Percentiles rank a stretch among this genome's conserved stretches.
These are phyloP conservation scores for Eublepharis macularius DNA, from an alignment of 2,113 vertebrate genomes.

Conservation along the genomic window DNA sequence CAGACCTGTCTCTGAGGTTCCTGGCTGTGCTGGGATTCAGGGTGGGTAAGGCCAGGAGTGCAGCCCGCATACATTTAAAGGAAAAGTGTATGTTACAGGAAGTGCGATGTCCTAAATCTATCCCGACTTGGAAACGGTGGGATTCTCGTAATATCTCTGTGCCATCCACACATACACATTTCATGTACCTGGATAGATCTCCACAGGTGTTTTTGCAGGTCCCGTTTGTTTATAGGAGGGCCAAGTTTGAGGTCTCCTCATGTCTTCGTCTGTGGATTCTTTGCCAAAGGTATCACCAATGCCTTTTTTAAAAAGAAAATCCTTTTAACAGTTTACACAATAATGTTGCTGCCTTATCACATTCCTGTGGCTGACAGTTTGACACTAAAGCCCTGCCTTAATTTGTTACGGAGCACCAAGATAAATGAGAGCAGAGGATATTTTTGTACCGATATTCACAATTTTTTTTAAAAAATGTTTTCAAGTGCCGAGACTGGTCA, in stretches of 20 bases:
- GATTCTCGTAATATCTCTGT: not conserved
- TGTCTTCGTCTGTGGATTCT: not conserved
- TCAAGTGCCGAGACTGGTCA: slow-evolving; percentile 3
- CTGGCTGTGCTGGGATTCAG: slow-evolving; percentile 12
- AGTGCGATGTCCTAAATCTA: not conserved
- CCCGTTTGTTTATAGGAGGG: slow-evolving; percentile 2
- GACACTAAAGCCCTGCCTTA: slow-evolving; percentile 11
- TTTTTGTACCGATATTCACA: slow-evolving; percentile 7
- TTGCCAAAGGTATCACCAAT: slow-evolving; percentile 10
- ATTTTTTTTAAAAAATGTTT: not conserved
- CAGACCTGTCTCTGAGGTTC: not conserved
- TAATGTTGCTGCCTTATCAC: slow-evolving; percentile 28
- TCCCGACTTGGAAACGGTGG: not conserved
- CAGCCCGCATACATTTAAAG: not conserved
- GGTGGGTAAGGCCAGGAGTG: not conserved
- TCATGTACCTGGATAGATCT: not conserved
- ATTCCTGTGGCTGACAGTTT: slow-evolving; percentile 19
- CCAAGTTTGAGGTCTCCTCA: not conserved
- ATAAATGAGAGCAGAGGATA: not conserved
- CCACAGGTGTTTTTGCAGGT: slow-evolving; percentile 3
- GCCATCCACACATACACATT: not conserved
- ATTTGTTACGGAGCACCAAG: not conserved
- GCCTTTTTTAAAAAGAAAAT: not conserved
- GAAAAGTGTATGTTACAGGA: not conserved
- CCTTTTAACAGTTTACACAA: slow-evolving; percentile 28